Percentiles rank a stretch among this genome's conserved stretches.
These are phyloP conservation scores for Brotula barbata DNA, from an alignment of 2,797 vertebrate species.

Conservation along the genomic window DNA sequence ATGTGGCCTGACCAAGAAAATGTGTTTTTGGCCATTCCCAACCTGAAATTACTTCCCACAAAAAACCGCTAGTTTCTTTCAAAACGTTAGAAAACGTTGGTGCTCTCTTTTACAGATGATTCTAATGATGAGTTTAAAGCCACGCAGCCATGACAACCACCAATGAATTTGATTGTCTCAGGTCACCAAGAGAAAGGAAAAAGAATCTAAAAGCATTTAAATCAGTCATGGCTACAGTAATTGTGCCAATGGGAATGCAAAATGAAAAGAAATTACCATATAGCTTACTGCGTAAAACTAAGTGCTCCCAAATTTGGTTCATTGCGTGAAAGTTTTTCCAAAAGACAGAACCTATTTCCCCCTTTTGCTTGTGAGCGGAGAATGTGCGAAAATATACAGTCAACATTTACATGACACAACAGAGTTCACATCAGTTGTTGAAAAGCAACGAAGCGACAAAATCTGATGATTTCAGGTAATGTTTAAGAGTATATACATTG, in stretches of 20 bases:
- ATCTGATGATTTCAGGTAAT: no score
- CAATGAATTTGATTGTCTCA: conserved; percentile 61
- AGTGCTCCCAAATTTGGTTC: not conserved
- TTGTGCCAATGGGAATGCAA: conserved; percentile 48
- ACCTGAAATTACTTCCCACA: conserved; percentile 49
- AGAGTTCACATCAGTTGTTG: no score
- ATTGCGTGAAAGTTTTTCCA: no score
- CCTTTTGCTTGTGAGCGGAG: no score
- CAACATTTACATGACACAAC: no score
- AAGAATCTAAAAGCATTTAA: conserved; percentile 50
- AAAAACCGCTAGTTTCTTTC: conserved; percentile 53
- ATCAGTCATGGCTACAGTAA: conserved; percentile 46
- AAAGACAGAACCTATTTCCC: no score
- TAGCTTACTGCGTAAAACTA: conserved; percentile 22
- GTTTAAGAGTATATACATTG: no score
- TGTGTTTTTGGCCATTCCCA: conserved; percentile 45
- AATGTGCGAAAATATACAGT: no score
- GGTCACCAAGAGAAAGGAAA: conserved; percentile 49
- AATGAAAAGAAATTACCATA: conserved; percentile 55
- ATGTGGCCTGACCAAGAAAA: conserved; percentile 50
- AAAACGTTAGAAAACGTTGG: conserved; percentile 45
- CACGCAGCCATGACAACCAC: conserved; percentile 71
- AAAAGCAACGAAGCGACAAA: no score
- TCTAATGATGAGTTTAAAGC: conserved; percentile 62
- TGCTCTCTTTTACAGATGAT: conserved; percentile 66